Percentiles rank a stretch among this genome's conserved stretches.
phyloP scores from a whole-genome alignment of 2,888 invertebrate species.

The Oligia strigilis region DNA sequence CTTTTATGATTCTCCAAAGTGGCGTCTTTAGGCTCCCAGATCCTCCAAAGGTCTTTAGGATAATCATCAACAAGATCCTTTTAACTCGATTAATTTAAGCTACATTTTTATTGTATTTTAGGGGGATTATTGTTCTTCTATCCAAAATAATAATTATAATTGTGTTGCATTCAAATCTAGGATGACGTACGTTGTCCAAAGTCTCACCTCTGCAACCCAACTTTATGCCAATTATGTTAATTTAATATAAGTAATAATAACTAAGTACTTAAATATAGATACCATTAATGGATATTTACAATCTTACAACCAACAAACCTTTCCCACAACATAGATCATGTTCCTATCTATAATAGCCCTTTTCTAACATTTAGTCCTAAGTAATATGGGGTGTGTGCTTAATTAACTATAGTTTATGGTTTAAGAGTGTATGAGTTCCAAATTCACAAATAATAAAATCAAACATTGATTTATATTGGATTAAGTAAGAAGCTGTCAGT shows the following conservation, averaged over 20 bases:
- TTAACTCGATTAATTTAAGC: not conserved
- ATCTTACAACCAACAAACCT: not conserved
- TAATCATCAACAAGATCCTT: not conserved
- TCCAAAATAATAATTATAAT: not conserved
- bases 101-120: not conserved
- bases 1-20: too few relatives aligned
- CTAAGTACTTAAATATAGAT: not conserved
- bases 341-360: slow-evolving; percentile 27
- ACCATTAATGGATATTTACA: slow-evolving; percentile 13
- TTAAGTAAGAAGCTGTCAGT: slow-evolving; percentile 15
- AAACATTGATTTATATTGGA: slow-evolving; percentile 5
- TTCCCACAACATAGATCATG: slow-evolving; percentile 31
- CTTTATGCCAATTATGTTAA: not conserved
- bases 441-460: slow-evolving; percentile 24
- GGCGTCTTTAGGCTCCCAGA: not conserved
- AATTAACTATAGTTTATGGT: slow-evolving; percentile 15
- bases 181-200: not conserved
- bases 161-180: not conserved
- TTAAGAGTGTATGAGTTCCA: slow-evolving; percentile 27
- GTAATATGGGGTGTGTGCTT: slow-evolving; percentile 36
- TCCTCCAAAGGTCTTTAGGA: too few relatives aligned
- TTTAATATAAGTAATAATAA: not conserved
- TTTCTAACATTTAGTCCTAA: slow-evolving; percentile 15
- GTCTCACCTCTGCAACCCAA: not conserved
- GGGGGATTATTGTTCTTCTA: not conserved